These are phyloP conservation scores for Perca flavescens DNA, from an alignment of 2,113 vertebrate genomes.

Conservation along the genomic window DNA sequence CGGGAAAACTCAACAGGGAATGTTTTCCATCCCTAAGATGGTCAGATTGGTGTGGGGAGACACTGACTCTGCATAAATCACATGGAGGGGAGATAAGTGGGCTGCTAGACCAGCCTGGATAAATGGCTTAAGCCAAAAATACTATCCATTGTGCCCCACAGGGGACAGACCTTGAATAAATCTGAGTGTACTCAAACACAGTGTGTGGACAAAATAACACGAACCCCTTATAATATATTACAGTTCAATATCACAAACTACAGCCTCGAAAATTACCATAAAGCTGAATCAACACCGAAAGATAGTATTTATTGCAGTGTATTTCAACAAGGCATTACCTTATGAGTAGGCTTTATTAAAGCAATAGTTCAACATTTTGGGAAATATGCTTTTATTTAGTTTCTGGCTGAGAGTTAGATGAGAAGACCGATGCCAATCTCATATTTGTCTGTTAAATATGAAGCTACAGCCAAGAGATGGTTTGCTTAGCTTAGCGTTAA, in stretches of 20 bases:
- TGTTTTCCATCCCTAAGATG: constrained; percentile 85
- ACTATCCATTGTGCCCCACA: constrained; percentile 36
- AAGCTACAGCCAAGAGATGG: background rate
- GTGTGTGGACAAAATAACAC: constrained; percentile 29
- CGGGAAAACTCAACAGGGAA: constrained; percentile 68
- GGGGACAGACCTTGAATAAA: constrained; percentile 55
- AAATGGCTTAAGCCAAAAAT: constrained; percentile 42
- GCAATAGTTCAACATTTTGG: background rate
- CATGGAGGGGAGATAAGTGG: constrained; percentile 71
- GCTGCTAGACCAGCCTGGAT: constrained; percentile 58
- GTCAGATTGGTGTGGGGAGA: constrained; percentile 79
- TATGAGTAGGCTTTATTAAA: background rate
- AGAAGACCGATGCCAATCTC: background rate
- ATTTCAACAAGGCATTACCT: background rate
- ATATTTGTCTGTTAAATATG: background rate
- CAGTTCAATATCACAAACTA: background rate
- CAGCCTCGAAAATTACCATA: background rate
- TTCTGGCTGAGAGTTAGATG: background rate
- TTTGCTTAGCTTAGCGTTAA: background rate
- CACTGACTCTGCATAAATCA: constrained; percentile 69
- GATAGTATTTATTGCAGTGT: background rate
- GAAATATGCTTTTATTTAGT: background rate
- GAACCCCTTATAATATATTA: background rate
- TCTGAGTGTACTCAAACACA: constrained; percentile 35
- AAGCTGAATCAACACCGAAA: background rate